These are phyloP conservation scores for Scalopus aquaticus DNA, from an alignment of 2,113 vertebrate species.

Conservation along the genomic window DNA sequence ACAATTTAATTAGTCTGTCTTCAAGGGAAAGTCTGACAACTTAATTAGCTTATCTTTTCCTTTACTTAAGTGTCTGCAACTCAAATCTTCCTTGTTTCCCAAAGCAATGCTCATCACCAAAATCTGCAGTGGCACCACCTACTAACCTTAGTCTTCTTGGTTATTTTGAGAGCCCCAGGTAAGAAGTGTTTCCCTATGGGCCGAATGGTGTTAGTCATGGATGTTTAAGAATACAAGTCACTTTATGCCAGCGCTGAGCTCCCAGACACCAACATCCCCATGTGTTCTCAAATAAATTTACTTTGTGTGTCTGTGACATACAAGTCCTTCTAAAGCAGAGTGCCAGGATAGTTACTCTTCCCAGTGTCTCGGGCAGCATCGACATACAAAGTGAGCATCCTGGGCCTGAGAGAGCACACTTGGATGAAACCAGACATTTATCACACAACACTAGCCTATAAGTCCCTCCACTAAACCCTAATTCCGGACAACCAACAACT, in stretches of 20 bases:
- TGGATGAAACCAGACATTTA: neutral
- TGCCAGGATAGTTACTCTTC: neutral
- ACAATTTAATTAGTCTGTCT: constrained; percentile 35
- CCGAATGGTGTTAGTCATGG: neutral
- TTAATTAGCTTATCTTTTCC: constrained; percentile 51
- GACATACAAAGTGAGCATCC: neutral
- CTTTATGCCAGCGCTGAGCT: neutral
- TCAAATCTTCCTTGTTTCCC: neutral
- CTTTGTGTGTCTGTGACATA: neutral
- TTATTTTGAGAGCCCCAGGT: neutral
- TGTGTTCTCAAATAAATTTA: neutral
- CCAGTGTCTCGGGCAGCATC: neutral
- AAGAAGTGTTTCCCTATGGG: neutral
- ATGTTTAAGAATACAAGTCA: neutral
- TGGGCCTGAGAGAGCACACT: neutral
- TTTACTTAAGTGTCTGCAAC: neutral
- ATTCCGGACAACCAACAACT: neutral
- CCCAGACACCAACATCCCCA: neutral
- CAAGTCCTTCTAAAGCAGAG: neutral
- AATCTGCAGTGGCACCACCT: no score
- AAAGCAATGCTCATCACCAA: neutral
- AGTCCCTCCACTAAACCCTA: neutral
- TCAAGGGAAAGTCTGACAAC: constrained; percentile 24
- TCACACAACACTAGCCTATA: neutral
- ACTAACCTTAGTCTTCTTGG: neutral